phyloP scores from a whole-genome alignment of 2,797 vertebrate genomes.

The Chrosomus eos region DNA sequence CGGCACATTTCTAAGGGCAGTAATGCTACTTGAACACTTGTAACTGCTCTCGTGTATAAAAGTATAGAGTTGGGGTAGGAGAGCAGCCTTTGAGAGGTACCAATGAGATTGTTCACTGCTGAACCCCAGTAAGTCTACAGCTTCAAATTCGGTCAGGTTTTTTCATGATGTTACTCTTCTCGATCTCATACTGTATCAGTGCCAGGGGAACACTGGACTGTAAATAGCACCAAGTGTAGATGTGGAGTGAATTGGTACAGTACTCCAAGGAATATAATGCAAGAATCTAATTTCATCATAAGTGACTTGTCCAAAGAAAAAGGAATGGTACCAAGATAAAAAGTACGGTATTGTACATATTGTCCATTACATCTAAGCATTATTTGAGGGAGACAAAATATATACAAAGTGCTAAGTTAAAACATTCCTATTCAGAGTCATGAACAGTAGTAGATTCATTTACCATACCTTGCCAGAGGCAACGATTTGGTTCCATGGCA shows the following conservation, averaged over 20 bases:
- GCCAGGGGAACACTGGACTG: constrained; percentile 63
- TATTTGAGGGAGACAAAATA: constrained; percentile 63
- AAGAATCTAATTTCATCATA: constrained; percentile 33
- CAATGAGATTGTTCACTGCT: neutral
- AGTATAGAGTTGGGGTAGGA: constrained; percentile 14
- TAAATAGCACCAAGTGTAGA: constrained; percentile 73
- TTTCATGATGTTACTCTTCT: constrained; percentile 63
- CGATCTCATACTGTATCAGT: constrained; percentile 55
- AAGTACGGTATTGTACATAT: constrained; percentile 46
- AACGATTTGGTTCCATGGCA: constrained; percentile 83
- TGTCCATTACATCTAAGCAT: constrained; percentile 48
- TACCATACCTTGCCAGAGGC: constrained; percentile 82
- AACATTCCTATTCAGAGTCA: constrained; percentile 78
- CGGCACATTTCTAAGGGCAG: constrained; percentile 47
- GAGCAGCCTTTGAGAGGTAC: constrained; percentile 27
- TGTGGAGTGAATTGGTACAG: constrained; percentile 57
- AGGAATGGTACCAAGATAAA: constrained; percentile 34
- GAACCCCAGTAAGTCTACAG: constrained; percentile 20
- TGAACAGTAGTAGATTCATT: constrained; percentile 79
- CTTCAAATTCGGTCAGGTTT: constrained; percentile 41
- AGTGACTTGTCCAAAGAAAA: constrained; percentile 20
- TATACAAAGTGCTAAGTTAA: constrained; percentile 77
- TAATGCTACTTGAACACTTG: constrained; percentile 50
- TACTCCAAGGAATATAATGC: constrained; percentile 38
- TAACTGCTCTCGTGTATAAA: constrained; percentile 41